A percentile compares a stretch with the other conserved stretches of the same genome.
phyloP scores from a whole-genome alignment of 1,140 invertebrate genomes.

The Berghia stephanieae region DNA sequence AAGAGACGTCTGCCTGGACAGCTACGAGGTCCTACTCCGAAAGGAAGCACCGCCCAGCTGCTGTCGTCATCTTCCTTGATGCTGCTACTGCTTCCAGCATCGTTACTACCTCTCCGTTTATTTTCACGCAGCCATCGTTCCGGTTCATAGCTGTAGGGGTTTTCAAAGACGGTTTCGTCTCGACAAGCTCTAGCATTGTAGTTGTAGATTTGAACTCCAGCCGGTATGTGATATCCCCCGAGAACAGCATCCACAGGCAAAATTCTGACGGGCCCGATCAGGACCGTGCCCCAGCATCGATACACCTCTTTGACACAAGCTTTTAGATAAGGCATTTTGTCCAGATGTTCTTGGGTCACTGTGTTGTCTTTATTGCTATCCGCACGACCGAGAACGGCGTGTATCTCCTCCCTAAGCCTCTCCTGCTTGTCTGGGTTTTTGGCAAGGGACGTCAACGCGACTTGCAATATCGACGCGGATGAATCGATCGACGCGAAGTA shows the following conservation, averaged over 20 bases:
- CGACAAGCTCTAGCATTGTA: background rate
- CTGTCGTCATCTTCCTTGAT: too few species aligned
- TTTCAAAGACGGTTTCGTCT: background rate
- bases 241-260: conserved; percentile 5
- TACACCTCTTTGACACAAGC: conserved; percentile 86
- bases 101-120: too few species aligned
- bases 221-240: conserved; percentile 13
- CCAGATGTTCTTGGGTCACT: conserved; percentile 73
- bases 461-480: conserved; percentile 83
- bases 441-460: conserved; percentile 81
- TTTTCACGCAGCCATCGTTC: conserved; percentile 94
- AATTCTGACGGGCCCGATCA: background rate
- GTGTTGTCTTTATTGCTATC: conserved; percentile 58
- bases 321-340: conserved; percentile 77
- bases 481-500: too few species aligned
- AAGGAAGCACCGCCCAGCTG: too few species aligned
- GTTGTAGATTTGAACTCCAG: background rate
- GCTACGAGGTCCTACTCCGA: too few species aligned
- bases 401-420: conserved; percentile 74
- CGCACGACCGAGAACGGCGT: conserved; percentile 71
- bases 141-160: conserved; percentile 73
- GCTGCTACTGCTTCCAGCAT: too few species aligned
- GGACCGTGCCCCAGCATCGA: conserved; percentile 48
- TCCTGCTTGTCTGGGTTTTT: conserved; percentile 71
- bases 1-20: too few species aligned